Base-by-base conservation (phyloP, 2,113 vertebrate genomes). In the Ancistrus triradiatus region DNA sequence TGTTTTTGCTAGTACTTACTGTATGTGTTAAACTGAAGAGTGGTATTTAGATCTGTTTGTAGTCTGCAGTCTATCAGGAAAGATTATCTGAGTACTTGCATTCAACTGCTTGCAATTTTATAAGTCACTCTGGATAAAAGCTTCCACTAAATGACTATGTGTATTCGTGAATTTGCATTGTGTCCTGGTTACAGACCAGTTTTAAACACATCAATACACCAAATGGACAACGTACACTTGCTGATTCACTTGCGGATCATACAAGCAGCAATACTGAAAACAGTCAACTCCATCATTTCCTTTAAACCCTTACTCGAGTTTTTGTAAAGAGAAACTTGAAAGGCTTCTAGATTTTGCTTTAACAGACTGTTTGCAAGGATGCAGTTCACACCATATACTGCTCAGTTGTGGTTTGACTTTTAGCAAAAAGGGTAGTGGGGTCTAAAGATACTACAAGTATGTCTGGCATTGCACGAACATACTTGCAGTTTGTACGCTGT, bases 301-400 rank as follows among this genome's bases (percentile, higher is more conserved):
- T 74, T 59, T 83, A 76, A 84, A 67, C 68, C 11, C 55, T 47
- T 42, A 46, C 51, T 37, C 55, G 49, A 69, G 75, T 87, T 86
- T 80, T 81, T 68, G 77, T 81, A 81, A 86, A 86, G 61, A 78
- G 84, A 87, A 87, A 88, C 83, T 73, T 65, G 11, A 42, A n/a
- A 38, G 68, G 6, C 22, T 51, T 67, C 49, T 64, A 67, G 55
- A 42, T 37, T 52, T 40, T 70, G 60, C 78, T 87, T 86, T 62
- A 59, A 68, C 68, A 68, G 6, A 62, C 27, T 21, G 58, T 43
- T 63, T 56, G 14, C 18, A 35, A 72, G 48, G 21, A 62, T 52
- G 58, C 37, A 52, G 25, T 66, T 59, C 40, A 58, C 49, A 70
- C 57, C 42, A 73, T 70, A 68, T 13, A 49, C 27, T 46, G 18